Percentiles rank a stretch among this genome's conserved stretches.
Evolutionary conservation across 2,113 vertebrate species (phyloP).

Genomic region (Pyxicephalus adspersus): DNA sequence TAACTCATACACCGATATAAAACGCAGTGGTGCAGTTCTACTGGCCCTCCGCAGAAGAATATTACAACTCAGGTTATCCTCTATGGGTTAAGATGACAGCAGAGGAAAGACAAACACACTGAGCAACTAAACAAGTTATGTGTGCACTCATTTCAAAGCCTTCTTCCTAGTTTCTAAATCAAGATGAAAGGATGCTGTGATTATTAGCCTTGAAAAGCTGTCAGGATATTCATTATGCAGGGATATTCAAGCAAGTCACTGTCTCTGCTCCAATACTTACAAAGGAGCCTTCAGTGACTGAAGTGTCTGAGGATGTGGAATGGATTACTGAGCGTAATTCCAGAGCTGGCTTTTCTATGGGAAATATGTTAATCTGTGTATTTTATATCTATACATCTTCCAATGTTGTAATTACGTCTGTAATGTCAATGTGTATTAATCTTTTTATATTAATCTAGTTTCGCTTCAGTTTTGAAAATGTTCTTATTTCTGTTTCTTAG

Average conservation of each 20-base stretch:
- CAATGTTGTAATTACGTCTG: background rate
- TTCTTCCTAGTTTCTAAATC: conserved; percentile 72
- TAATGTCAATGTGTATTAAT: background rate
- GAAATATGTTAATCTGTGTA: background rate
- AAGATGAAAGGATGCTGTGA: conserved; percentile 68
- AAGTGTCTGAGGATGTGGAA: conserved; percentile 19
- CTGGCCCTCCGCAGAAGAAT: background rate
- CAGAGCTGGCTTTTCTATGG: background rate
- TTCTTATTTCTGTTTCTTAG: too few species aligned
- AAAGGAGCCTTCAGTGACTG: conserved; percentile 21
- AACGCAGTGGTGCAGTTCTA: background rate
- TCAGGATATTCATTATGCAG: conserved; percentile 64
- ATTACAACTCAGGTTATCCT: background rate
- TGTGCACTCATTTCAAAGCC: conserved; percentile 37
- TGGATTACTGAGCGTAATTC: conserved; percentile 13
- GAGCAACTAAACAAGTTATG: background rate
- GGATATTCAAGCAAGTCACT: conserved; percentile 57
- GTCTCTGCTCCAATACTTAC: conserved; percentile 42
- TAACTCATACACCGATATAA: background rate
- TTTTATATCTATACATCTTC: background rate
- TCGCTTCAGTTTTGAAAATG: too few species aligned
- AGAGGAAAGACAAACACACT: background rate
- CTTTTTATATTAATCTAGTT: too few species aligned
- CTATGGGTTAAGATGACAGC: background rate
- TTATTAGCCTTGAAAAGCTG: conserved; percentile 65